These are phyloP conservation scores for Cheilosia soror DNA, from an alignment of 2,888 invertebrate species.

Conservation along the genomic window DNA sequence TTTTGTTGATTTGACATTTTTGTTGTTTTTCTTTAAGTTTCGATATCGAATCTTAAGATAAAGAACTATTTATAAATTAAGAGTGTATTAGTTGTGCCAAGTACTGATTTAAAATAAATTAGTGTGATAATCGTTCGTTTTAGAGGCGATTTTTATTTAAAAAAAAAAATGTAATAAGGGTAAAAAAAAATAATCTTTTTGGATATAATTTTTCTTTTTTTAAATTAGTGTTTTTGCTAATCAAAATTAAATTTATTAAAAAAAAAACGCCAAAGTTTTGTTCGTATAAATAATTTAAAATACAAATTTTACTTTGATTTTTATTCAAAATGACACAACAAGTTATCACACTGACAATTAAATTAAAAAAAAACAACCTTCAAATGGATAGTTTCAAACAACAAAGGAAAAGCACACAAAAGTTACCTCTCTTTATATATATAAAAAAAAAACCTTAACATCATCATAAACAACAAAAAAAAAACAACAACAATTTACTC, in stretches of 20 bases:
- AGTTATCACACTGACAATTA: conserved; percentile 69
- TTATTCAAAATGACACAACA: conserved; percentile 31
- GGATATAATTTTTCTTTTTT: conserved; percentile 75
- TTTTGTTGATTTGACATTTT: conserved; percentile 66
- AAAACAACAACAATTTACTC: conserved; percentile 59
- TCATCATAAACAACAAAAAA: conserved; percentile 57
- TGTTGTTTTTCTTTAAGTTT: conserved; percentile 62
- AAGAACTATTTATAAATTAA: conserved; percentile 67
- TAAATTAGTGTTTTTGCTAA: conserved; percentile 74
- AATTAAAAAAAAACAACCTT: background rate
- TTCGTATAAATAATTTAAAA: conserved; percentile 47
- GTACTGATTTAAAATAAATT: conserved; percentile 82
- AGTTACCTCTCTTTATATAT: conserved; percentile 57
- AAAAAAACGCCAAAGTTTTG: conserved; percentile 67
- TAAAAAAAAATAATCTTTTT: conserved; percentile 72
- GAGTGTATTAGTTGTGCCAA: conserved; percentile 82
- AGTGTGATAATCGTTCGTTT: conserved; percentile 83
- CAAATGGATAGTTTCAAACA: conserved; percentile 29
- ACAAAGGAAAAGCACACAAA: conserved; percentile 72
- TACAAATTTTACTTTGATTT: conserved; percentile 52
- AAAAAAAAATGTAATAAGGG: conserved; percentile 78
- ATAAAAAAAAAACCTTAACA: conserved; percentile 39
- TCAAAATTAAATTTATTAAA: conserved; percentile 67
- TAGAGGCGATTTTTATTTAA: conserved; percentile 78
- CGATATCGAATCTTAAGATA: conserved; percentile 52